A percentile compares a stretch with the other conserved stretches of the same genome.
phyloP scores from a whole-genome alignment of 53 echinoderm and acorn worm species.

The Echinarachnius parma region DNA sequence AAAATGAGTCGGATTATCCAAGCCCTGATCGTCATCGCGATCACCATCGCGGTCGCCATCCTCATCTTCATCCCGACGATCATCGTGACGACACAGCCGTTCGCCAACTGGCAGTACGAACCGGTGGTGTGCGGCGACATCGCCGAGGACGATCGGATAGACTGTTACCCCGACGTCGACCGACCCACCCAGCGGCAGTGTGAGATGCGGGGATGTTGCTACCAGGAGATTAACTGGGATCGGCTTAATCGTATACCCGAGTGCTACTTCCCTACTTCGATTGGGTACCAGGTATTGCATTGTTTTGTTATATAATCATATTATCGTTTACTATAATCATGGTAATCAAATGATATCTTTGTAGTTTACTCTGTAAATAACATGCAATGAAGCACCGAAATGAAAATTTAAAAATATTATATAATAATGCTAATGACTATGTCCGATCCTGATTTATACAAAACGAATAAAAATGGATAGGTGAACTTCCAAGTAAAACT shows the following conservation, averaged over 20 bases:
- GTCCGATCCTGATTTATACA: no score
- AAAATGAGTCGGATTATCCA: slow-evolving; percentile 52
- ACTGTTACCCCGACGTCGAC: slow-evolving; percentile 85
- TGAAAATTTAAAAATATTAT: no score
- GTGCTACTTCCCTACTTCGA: slow-evolving; percentile 66
- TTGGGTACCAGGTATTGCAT: slow-evolving; percentile 65
- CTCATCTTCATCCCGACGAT: slow-evolving; percentile 65
- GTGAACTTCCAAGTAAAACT: no score
- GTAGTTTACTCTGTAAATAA: no score
- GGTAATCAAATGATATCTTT: background rate
- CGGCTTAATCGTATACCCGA: slow-evolving; percentile 62
- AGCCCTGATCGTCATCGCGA: slow-evolving; percentile 52
- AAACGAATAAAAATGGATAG: no score
- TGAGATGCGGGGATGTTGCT: slow-evolving; percentile 79
- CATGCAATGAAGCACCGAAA: no score
- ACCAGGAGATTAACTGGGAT: slow-evolving; percentile 62
- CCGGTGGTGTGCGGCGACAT: slow-evolving; percentile 60
- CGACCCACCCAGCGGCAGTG: slow-evolving; percentile 73
- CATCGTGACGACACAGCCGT: slow-evolving; percentile 69
- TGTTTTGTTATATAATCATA: no score
- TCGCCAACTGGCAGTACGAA: slow-evolving; percentile 72
- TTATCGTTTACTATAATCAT: background rate
- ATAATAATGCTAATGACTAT: no score
- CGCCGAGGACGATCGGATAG: slow-evolving; percentile 66
- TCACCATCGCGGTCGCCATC: slow-evolving; percentile 50